Base-by-base conservation (phyloP, 1,140 invertebrate species). In the Calliphora vicina region DNA sequence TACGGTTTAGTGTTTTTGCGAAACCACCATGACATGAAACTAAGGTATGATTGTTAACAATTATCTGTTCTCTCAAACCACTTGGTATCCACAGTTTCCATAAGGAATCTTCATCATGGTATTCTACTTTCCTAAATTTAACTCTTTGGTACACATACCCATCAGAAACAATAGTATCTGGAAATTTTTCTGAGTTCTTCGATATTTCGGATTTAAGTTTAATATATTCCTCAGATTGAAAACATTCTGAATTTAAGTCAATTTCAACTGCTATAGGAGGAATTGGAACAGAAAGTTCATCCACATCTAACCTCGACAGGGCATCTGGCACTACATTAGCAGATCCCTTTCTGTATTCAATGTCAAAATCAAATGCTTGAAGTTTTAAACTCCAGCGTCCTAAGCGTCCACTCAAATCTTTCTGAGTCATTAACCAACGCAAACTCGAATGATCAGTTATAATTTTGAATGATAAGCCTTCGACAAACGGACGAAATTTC, bases 361-460 rank as follows among this genome's bases (percentile, higher is more conserved):
- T 86, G 9, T 89, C 83, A 80, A 91, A 91, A 67, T 91, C 85
- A 84, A 89, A 92, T 10, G 85, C 84, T 84, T 91, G 90, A 3
- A 93, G 74, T 43, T 84, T 43, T 13, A 92, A 15, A 43, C 83
- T 72, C 92, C 92, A 93, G 42, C 91, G 82, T 0, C 90, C 89
- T 20, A 93, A 82, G 61, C 92, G 72, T 72, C 88, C 90, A 1
- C 84, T 86, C 2, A 89, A 87, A 80, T 92, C 89, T 84, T 89
- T 91, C 2, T 91, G 85, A 2, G 87, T 87, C 26, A 87, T 84
- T 6, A 93, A 85, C 90, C 91, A 93, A 35, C 84, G 84, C 5
- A 93, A 85, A 13, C 90, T 87, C 50, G 87, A 85, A 83, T 92
- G 91, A 83, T 93, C 92, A 0, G 92, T 93, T n/a, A 91, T 84